These are phyloP conservation scores for Sebastes aleutianus DNA, from an alignment of 2,797 vertebrate species.

Conservation along the genomic window DNA sequence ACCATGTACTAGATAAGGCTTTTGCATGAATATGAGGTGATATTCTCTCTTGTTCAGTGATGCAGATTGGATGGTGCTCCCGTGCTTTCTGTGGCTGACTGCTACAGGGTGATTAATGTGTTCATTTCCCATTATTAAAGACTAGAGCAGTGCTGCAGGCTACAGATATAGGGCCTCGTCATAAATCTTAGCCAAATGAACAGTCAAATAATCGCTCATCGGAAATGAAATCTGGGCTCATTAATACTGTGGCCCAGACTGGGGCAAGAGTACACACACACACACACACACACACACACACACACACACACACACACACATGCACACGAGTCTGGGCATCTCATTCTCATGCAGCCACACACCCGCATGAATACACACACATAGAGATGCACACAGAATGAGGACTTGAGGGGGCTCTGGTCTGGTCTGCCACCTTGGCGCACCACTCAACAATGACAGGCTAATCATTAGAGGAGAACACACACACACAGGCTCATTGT, in stretches of 20 bases:
- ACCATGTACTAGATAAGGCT: slow-evolving; percentile 54
- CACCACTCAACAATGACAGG: slow-evolving; percentile 54
- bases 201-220: slow-evolving; percentile 98
- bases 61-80: slow-evolving; percentile 63
- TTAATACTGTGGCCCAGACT: slow-evolving; percentile 92
- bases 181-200: slow-evolving; percentile 98
- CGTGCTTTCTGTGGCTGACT: slow-evolving; percentile 84
- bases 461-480: slow-evolving; percentile 45
- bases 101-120: slow-evolving; percentile 97
- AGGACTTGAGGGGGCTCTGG: slow-evolving; percentile 32
- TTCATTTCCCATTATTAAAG: slow-evolving; percentile 99
- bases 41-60: slow-evolving; percentile 41
- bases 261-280: slow-evolving; percentile 62
- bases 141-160: slow-evolving; percentile 95
- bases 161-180: slow-evolving; percentile 93
- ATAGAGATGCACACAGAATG: slow-evolving; percentile 34
- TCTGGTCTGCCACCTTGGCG: slow-evolving; percentile 43
- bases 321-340: background rate
- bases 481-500: background rate
- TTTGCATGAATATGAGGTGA: slow-evolving; percentile 50
- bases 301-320: background rate
- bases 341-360: slow-evolving; percentile 18
- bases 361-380: slow-evolving; percentile 21
- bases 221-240: slow-evolving; percentile 98
- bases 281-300: slow-evolving; percentile 16